These are phyloP conservation scores for Dendrocopos noguchii DNA, from an alignment of 2,113 vertebrate genomes.

Conservation along the genomic window DNA sequence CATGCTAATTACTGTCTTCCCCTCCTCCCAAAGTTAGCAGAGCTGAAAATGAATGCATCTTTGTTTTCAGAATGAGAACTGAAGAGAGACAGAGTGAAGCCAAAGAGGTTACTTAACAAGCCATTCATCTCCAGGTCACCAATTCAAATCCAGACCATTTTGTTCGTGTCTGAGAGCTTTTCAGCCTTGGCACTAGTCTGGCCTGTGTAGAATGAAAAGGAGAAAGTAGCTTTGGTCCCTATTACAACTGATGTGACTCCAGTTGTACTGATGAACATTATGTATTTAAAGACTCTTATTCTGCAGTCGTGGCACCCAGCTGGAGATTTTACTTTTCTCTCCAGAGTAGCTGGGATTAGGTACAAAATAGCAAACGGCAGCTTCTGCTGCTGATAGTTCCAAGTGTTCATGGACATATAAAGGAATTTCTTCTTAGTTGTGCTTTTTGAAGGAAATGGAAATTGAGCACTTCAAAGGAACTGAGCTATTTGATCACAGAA, in stretches of 20 bases:
- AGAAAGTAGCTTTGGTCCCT: not conserved
- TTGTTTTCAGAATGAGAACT: not conserved
- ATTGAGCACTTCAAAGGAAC: constrained; percentile 32
- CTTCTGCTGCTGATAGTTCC: not conserved
- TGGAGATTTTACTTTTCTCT: constrained; percentile 1
- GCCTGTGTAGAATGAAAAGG: not conserved
- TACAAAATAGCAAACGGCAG: not conserved
- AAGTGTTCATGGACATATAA: not conserved
- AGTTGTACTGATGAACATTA: not conserved
- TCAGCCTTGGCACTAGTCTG: not conserved
- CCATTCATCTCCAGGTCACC: not conserved
- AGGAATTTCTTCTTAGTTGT: constrained; percentile 19
- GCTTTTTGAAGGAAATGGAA: constrained; percentile 17
- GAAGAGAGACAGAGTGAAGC: not conserved
- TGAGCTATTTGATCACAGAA: constrained; percentile 14
- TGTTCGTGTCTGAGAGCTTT: not conserved
- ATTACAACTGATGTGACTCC: not conserved
- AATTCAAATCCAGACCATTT: not conserved
- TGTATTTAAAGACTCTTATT: not conserved
- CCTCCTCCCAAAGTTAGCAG: not conserved
- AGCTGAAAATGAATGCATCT: constrained; percentile 27
- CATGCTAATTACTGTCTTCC: constrained; percentile 29
- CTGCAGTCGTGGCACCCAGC: not conserved
- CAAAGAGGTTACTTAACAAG: not conserved
- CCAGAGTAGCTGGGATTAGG: not conserved